Conservation (phyloP, 2,797 vertebrate genomes). For the Lophius americanus region DNA sequence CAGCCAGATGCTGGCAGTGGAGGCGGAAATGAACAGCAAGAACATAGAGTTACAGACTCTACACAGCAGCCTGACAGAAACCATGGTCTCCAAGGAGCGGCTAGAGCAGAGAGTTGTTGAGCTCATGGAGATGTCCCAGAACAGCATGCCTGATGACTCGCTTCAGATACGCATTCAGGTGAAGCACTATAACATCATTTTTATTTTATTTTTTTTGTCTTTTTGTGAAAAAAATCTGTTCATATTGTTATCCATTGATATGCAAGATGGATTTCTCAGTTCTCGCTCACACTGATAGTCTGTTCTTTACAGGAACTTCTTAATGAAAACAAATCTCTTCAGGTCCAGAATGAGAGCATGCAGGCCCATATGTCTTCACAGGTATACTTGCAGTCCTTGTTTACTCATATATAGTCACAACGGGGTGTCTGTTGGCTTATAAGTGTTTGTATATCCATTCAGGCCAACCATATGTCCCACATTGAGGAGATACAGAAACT, state of each 20-base stretch:
- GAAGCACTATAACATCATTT: background rate
- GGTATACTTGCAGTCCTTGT: conserved; percentile 76
- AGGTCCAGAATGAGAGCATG: conserved; percentile 86
- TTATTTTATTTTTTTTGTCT: too few relatives aligned
- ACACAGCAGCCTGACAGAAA: conserved; percentile 92
- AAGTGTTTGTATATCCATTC: conserved; percentile 50
- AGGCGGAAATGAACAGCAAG: conserved; percentile 84
- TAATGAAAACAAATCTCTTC: conserved; percentile 92
- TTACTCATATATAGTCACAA: conserved; percentile 2
- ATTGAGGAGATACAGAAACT: conserved; percentile 97
- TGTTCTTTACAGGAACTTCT: conserved; percentile 87
- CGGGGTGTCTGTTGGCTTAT: conserved; percentile 41
- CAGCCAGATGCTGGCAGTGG: conserved; percentile 88
- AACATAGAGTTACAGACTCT: conserved; percentile 93
- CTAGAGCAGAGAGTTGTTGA: conserved; percentile 93
- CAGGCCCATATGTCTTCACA: conserved; percentile 92
- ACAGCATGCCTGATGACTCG: conserved; percentile 88
- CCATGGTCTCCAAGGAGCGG: conserved; percentile 92
- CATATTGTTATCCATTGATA: too few relatives aligned
- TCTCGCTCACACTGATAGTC: background rate
- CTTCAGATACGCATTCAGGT: conserved; percentile 89
- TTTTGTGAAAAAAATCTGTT: too few relatives aligned
- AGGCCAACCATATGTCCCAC: conserved; percentile 91
- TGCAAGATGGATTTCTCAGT: background rate
- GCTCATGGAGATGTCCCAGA: conserved; percentile 91